These are phyloP conservation scores for Rosalia funebris DNA, from an alignment of 2,888 invertebrate genomes.

Conservation along the genomic window DNA sequence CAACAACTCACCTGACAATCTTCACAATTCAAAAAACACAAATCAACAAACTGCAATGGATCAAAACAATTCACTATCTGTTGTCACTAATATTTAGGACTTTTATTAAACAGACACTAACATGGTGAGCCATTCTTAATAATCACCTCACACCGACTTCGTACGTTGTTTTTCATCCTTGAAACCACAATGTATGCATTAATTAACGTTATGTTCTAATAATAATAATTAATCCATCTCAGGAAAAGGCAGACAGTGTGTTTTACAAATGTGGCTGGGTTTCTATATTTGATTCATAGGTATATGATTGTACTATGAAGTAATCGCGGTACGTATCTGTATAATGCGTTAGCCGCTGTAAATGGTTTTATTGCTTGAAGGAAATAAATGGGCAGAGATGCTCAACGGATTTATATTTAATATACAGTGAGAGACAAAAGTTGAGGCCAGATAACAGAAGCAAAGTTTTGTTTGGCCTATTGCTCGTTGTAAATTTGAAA, in stretches of 20 bases:
- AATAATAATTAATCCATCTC: background rate
- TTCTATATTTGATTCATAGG: slow-evolving; percentile 2
- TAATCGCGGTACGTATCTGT: background rate
- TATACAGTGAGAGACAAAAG: too few species aligned
- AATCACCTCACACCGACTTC: slow-evolving; percentile 2
- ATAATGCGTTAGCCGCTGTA: background rate
- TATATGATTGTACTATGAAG: background rate
- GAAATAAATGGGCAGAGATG: background rate
- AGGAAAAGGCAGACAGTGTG: background rate
- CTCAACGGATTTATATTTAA: too few species aligned
- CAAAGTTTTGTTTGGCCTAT: too few species aligned
- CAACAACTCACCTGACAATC: background rate
- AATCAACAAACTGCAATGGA: background rate
- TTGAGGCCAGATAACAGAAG: too few species aligned
- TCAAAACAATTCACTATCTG: background rate
- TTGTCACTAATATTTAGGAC: too few species aligned
- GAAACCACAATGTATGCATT: background rate
- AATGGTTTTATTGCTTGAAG: background rate
- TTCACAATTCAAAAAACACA: background rate
- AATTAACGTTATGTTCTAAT: background rate
- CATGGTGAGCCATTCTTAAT: slow-evolving; percentile 4
- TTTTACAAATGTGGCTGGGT: background rate
- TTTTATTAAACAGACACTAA: background rate
- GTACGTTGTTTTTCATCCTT: slow-evolving; percentile 6
- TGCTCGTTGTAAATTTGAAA: too few species aligned